These are phyloP conservation scores for Theodoxus fluviatilis DNA, from an alignment of 2,888 invertebrate species.

Conservation along the genomic window DNA sequence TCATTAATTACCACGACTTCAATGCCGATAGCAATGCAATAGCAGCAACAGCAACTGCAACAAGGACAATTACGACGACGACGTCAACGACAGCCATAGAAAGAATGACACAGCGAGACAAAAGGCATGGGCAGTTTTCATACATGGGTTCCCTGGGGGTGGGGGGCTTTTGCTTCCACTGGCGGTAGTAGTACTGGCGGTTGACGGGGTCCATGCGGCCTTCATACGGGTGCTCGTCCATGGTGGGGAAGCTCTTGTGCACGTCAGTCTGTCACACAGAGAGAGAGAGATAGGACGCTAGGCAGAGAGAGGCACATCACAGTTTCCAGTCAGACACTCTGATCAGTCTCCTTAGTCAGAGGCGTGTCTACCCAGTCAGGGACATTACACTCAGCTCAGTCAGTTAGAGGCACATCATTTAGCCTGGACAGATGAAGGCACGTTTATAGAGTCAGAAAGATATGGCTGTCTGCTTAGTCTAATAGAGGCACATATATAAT, in stretches of 20 bases:
- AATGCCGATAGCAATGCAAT: background rate
- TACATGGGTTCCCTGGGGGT: conserved; percentile 32
- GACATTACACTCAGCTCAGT: no score
- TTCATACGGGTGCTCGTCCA: conserved; percentile 31
- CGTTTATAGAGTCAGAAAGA: no score
- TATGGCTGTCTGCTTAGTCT: no score
- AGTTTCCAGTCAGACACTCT: background rate
- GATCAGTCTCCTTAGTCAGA: background rate
- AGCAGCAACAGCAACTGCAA: background rate
- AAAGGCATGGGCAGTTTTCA: background rate
- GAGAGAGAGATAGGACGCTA: background rate
- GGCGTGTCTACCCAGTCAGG: background rate
- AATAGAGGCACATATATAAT: no score
- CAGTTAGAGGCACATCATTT: no score
- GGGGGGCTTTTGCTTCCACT: conserved; percentile 42
- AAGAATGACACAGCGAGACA: background rate
- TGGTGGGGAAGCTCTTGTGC: background rate
- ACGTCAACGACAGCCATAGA: no score
- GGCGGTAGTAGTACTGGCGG: conserved; percentile 48
- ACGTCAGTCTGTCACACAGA: conserved; percentile 20
- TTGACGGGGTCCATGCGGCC: conserved; percentile 49
- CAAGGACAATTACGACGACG: background rate
- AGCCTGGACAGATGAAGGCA: no score
- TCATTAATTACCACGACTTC: no score
- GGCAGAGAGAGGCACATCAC: background rate